Evolutionary conservation across 2,113 vertebrate species (phyloP).

Genomic region (Hoplias malabaricus): DNA sequence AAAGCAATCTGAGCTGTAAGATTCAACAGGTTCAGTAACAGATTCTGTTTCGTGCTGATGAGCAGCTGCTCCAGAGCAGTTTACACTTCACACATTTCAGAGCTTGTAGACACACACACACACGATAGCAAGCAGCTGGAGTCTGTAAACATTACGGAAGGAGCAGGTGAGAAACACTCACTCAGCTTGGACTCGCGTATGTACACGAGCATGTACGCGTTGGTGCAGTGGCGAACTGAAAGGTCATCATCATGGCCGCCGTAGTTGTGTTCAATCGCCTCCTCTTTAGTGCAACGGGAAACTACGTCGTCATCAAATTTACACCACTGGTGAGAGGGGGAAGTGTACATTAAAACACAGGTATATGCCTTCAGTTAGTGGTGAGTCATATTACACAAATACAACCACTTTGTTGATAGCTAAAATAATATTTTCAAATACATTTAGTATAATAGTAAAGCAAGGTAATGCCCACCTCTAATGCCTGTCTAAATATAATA

Average conservation of each 20-base stretch:
- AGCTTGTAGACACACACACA: neutral
- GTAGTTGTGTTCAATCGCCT: conserved; percentile 98
- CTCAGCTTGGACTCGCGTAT: conserved; percentile 96
- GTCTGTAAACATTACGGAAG: neutral
- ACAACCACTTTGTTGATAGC: too few species aligned
- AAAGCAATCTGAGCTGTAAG: neutral
- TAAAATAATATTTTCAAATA: too few species aligned
- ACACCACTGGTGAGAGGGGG: conserved; percentile 83
- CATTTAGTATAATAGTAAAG: too few species aligned
- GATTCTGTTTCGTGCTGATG: neutral
- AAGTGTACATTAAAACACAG: neutral
- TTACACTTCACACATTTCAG: neutral
- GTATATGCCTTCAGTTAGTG: neutral
- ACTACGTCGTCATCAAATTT: conserved; percentile 98
- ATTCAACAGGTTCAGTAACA: neutral
- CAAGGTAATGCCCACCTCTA: too few species aligned
- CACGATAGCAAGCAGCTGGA: neutral
- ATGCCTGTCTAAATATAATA: neutral
- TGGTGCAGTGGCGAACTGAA: conserved; percentile 96
- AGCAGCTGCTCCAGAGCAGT: neutral
- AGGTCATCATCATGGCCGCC: conserved; percentile 96
- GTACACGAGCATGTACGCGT: conserved; percentile 98
- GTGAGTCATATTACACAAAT: too few species aligned
- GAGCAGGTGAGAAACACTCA: conserved; percentile 65
- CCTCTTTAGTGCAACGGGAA: conserved; percentile 96